Percentiles rank a stretch among this genome's conserved stretches.
Conservation (phyloP, 2,797 vertebrate genomes). For the Sebastes baramenuke region DNA sequence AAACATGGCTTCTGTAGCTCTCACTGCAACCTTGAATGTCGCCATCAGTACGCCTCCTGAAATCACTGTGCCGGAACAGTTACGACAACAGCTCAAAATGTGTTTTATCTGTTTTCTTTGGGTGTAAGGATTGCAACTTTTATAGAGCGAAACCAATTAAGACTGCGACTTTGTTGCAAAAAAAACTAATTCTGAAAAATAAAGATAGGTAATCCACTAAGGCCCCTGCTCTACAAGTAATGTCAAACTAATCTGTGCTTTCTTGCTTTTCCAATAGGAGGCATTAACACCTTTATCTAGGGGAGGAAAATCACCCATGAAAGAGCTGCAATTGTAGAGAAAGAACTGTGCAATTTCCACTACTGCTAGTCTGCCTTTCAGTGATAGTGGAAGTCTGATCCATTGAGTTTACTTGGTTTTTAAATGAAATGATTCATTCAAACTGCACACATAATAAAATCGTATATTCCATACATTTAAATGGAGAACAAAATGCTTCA, state of each 20-base stretch:
- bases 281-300: conserved; percentile 28
- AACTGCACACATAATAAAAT: neutral
- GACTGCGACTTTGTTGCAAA: neutral
- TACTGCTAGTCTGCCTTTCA: conserved; percentile 10
- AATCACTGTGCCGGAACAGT: neutral
- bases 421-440: no score
- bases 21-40: conserved; percentile 15
- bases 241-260: conserved; percentile 22
- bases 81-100: neutral
- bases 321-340: conserved; percentile 6
- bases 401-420: neutral
- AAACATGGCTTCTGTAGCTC: neutral
- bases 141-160: neutral
- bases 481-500: neutral
- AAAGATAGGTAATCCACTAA: conserved; percentile 1
- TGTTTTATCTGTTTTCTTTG: neutral
- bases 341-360: neutral
- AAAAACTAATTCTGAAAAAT: conserved; percentile 6
- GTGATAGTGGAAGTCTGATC: conserved; percentile 13
- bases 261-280: conserved; percentile 20
- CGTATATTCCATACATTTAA: neutral
- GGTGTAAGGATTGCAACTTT: neutral
- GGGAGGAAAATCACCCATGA: conserved; percentile 12
- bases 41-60: neutral
- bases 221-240: conserved; percentile 4